Evolutionary conservation across 1,140 invertebrate genomes (phyloP), one percentile per base, ranked within the genome.

Genomic region (Trichonephila clavata): DNA sequence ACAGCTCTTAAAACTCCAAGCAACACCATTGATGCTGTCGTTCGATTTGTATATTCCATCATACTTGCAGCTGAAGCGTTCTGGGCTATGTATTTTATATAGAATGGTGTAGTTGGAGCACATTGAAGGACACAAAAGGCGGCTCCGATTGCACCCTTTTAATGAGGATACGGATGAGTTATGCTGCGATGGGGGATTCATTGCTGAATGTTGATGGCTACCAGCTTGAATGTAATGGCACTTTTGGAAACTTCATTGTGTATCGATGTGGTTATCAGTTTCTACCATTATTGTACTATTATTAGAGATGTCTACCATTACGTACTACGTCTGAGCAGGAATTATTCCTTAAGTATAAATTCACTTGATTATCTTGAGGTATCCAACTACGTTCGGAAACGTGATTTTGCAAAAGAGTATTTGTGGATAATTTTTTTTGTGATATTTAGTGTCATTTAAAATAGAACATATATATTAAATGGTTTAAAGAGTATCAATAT

Each of bases 151-250:
- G 88, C 88, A 59, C 32, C 80, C 63, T 20, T 77, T 90, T 90
- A 90, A 90, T 90, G 71, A 77, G 65, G 61, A 20, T 39, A 88
- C 63, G 86, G 86, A 88, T 88, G 61, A 88, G 50, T 88, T 88
- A 18, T 20, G 5, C 27, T 7, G 24, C 86, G 32, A 88, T 84
- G 81, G 81, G 39, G n/a, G 50, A 39, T 77, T 77, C 16, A 27
- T 16, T 77, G 24, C 8, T 77, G 2, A 24, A 16, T 27, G 24
- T 77, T 77, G 68, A 18, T 10, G 68, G 27, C 27, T 32, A 27
- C 68, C 27, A 18, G 27, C 27, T 18, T 77, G 18, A 77, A 14
- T 32, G 68, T 24, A 27, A 13, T 16, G 27, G 5, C 7, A 32
- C 24, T 77, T 77, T 77, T 77, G 32, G 4, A 32, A 77, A 27